Evolutionary conservation across 2,113 vertebrate species (phyloP).

Genomic region (Cololabis saira): DNA sequence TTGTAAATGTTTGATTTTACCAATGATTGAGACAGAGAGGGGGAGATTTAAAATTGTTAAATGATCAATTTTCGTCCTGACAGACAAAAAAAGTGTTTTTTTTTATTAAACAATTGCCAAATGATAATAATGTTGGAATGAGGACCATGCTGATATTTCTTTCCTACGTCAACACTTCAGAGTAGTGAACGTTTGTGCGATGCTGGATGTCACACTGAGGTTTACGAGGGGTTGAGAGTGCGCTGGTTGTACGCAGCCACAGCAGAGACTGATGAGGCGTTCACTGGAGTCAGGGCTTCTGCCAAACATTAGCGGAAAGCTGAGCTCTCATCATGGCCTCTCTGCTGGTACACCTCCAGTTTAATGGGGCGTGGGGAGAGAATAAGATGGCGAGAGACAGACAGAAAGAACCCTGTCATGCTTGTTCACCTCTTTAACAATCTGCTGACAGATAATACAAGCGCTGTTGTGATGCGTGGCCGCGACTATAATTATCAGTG

Average conservation of each 20-base stretch:
- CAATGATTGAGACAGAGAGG: no score
- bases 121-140: background rate
- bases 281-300: conserved; percentile 40
- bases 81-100: conserved; percentile 1
- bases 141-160: background rate
- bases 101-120: background rate
- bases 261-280: conserved; percentile 45
- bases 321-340: conserved; percentile 43
- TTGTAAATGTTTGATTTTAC: no score
- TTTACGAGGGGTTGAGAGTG: conserved; percentile 7
- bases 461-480: conserved; percentile 34
- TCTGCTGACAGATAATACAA: conserved; percentile 71
- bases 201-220: background rate
- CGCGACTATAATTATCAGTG: conserved; percentile 39
- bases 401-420: conserved; percentile 47
- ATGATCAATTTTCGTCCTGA: background rate
- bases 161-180: background rate
- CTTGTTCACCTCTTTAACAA: conserved; percentile 61
- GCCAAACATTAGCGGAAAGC: conserved; percentile 56
- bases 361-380: conserved; percentile 62
- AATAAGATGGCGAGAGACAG: conserved; percentile 17
- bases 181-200: background rate
- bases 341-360: conserved; percentile 40
- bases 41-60: no score
- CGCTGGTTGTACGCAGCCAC: conserved; percentile 7